These are phyloP conservation scores for Micromesistius poutassou DNA, from an alignment of 2,797 vertebrate genomes.

Conservation along the genomic window DNA sequence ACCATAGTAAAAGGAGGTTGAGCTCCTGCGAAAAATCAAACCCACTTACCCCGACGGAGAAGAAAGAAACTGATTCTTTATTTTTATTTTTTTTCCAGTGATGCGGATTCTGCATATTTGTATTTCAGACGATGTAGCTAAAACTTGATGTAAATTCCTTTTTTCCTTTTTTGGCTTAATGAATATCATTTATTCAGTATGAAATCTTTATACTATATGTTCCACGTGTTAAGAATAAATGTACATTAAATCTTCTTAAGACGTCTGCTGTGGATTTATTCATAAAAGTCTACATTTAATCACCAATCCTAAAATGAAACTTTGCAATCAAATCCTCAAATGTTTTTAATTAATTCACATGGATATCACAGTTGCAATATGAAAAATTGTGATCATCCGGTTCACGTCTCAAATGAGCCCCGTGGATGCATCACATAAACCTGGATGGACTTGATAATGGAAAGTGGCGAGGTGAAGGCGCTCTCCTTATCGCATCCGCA, in stretches of 20 bases:
- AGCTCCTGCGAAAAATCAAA: constrained; percentile 70
- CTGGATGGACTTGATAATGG: background rate
- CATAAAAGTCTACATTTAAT: background rate
- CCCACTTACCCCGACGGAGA: constrained; percentile 77
- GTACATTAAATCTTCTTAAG: constrained; percentile 99
- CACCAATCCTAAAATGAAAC: background rate
- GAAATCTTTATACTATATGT: constrained; percentile 99
- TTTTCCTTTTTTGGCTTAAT: constrained; percentile 99
- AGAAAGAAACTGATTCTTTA: constrained; percentile 83
- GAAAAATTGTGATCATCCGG: background rate
- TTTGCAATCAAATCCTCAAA: background rate
- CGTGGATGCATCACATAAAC: background rate
- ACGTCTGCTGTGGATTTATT: constrained; percentile 75
- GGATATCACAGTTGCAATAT: background rate
- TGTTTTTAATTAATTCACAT: background rate
- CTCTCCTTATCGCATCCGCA: background rate
- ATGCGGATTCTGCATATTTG: constrained; percentile 99
- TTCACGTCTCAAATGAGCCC: background rate
- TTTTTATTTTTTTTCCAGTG: constrained; percentile 79
- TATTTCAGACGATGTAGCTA: constrained; percentile 99
- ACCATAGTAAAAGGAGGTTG: constrained; percentile 69
- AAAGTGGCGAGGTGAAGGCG: background rate
- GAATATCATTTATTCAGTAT: constrained; percentile 99
- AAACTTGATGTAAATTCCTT: constrained; percentile 99
- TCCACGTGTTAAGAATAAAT: constrained; percentile 99